Percentiles rank a stretch among this genome's conserved stretches.
These are phyloP conservation scores for Pyrrhosoma nymphula DNA, from an alignment of 2,888 invertebrate genomes.

Conservation along the genomic window DNA sequence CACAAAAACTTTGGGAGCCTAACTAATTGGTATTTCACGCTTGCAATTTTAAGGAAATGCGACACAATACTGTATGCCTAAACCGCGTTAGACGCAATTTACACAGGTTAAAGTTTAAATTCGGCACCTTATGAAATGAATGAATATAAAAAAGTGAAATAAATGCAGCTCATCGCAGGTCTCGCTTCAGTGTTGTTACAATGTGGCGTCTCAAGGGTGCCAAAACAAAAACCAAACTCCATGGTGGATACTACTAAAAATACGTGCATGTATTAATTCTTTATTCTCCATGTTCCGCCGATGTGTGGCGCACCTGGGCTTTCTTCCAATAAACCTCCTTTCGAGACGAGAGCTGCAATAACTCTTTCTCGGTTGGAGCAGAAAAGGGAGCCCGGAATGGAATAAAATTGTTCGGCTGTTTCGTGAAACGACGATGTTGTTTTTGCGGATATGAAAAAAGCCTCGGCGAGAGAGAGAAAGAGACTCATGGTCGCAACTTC, in stretches of 20 bases:
- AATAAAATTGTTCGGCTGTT: background rate
- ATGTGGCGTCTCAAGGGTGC: too few species aligned
- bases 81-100: too few species aligned
- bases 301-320: background rate
- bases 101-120: too few species aligned
- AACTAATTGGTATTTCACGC: too few species aligned
- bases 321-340: background rate
- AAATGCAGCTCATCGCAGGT: too few species aligned
- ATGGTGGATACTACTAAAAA: background rate
- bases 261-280: background rate
- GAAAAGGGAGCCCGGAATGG: background rate
- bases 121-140: too few species aligned
- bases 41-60: too few species aligned
- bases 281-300: background rate
- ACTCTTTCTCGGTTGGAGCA: background rate
- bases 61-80: too few species aligned
- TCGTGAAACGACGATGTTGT: background rate
- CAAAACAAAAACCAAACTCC: too few species aligned
- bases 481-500: background rate
- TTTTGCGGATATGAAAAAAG: constrained; percentile 6
- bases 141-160: too few species aligned
- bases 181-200: too few species aligned
- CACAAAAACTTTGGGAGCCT: background rate
- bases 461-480: background rate
- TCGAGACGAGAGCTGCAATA: background rate